Conservation (phyloP, 1,140 invertebrate species). For the Tetranychus urticae region DNA sequence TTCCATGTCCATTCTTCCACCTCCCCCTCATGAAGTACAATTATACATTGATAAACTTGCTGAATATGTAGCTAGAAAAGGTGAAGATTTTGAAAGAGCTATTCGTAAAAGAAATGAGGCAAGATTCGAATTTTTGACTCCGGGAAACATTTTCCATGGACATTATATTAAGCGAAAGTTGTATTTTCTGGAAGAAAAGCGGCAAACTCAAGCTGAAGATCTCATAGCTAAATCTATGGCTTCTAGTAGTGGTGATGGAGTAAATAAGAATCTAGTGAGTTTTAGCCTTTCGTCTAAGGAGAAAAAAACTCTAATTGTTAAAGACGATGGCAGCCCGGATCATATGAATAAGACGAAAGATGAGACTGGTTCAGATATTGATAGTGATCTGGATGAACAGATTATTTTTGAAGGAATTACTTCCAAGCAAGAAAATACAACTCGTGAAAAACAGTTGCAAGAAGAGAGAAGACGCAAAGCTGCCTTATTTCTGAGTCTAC, state of each 20-base stretch:
- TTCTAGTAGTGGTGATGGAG: neutral
- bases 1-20: slow-evolving; percentile 15
- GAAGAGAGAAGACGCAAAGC: slow-evolving; percentile 37
- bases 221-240: neutral
- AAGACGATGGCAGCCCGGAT: neutral
- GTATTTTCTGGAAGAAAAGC: slow-evolving; percentile 1
- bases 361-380: neutral
- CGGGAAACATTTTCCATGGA: slow-evolving; percentile 40
- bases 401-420: neutral
- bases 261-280: slow-evolving; percentile 3
- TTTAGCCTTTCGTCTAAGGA: neutral
- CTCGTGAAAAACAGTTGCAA: slow-evolving; percentile 35
- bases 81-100: slow-evolving; percentile 53
- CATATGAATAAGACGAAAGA: neutral
- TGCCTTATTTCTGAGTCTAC: slow-evolving; percentile 21
- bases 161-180: slow-evolving; percentile 32
- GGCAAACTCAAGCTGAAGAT: neutral
- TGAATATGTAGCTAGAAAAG: slow-evolving; percentile 78
- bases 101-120: slow-evolving; percentile 18
- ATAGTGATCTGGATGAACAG: neutral
- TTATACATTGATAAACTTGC: slow-evolving; percentile 87
- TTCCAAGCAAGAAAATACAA: neutral
- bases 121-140: slow-evolving; percentile 52
- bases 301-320: neutral
- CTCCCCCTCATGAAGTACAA: slow-evolving; percentile 48